Base-by-base conservation (phyloP, 2,797 vertebrate genomes). In the Parambassis ranga region DNA sequence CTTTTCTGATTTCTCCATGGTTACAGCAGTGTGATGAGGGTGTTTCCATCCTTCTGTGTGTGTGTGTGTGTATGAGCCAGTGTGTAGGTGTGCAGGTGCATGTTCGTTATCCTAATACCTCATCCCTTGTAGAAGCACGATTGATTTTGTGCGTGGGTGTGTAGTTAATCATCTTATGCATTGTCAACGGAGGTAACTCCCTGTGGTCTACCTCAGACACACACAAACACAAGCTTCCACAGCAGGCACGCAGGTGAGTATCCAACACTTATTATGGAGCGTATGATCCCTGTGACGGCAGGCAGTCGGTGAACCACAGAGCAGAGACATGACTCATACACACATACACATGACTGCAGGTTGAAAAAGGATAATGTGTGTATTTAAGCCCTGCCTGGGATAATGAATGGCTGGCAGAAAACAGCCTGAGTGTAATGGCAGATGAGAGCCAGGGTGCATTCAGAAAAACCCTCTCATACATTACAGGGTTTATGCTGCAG, bases 1-100 rank as follows among this genome's bases (percentile, higher is more conserved):
- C 31, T 71, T 39, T 46, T 24, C 42, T 44, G 16, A 59, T 67
- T 64, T 87, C 66, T 67, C 87, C 83, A 86, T 87, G 81, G 83
- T 83, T 81, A 88, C 81, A 9, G 71, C 16, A 33, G 44, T 33
- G 55, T 37, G 52, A 61, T 36, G 57, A 59, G 57, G 19, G 51
- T 84, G 63, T 78, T 81, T 77, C 20, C 51, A 48, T 24, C 35
- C 33, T 9, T 56, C 6, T 53, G 9, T 41, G 20, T 32, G 38
- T 13, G 7, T 28, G 28, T 11, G 5, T 35, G 28, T 14, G n/a
- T 28, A 38, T 32, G 27, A 14, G 37, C 26, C 33, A 35, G 26
- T 66, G 44, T 57, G 57, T 49, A 1, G 3, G 48, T 37, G 56
- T 46, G 41, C 28, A 38, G 14, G 31, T 26, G 38, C 22, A n/a